Conservation (phyloP, 2,797 vertebrate genomes). For the Coracias cyanogaster region DNA sequence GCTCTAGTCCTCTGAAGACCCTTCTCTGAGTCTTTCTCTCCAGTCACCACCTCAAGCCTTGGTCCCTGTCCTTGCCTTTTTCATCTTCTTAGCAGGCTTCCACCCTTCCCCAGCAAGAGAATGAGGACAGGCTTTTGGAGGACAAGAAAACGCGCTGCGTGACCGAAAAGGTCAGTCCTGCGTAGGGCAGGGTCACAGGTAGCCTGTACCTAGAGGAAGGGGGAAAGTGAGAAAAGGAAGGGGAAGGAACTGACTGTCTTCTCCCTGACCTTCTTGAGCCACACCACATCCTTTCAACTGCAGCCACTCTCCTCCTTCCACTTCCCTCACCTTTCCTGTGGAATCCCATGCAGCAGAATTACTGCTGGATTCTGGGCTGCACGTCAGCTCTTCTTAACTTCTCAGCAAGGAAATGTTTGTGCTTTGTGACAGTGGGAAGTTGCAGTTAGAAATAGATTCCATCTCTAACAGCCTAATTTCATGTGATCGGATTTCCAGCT, state of each 20-base stretch:
- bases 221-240: background rate
- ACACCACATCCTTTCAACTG: background rate
- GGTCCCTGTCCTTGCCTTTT: background rate
- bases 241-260: background rate
- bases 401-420: background rate
- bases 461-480: background rate
- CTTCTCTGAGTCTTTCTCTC: background rate
- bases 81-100: background rate
- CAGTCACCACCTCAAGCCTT: background rate
- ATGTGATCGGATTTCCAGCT: background rate
- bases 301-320: background rate
- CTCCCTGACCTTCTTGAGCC: background rate
- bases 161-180: background rate
- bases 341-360: background rate
- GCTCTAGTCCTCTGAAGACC: background rate
- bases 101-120: background rate
- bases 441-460: background rate
- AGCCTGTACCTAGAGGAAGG: too few relatives aligned
- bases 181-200: background rate
- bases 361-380: background rate
- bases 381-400: background rate
- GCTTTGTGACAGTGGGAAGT: background rate
- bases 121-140: accelerated
- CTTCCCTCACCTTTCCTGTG: background rate
- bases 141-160: background rate